Conservation (phyloP, 2,113 vertebrate species). For the Bubo bubo region DNA sequence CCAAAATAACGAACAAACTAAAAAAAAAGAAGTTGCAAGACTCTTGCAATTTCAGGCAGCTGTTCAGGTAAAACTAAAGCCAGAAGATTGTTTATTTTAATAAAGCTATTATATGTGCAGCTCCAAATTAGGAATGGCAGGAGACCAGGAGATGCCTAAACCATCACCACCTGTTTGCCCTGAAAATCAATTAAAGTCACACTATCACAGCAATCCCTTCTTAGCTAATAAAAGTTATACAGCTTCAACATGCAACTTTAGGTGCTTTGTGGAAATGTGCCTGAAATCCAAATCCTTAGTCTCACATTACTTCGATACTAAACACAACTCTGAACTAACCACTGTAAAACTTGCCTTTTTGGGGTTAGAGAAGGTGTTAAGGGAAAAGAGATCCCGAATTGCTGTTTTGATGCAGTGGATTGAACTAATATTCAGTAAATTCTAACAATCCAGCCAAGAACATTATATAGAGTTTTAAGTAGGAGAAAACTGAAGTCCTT, state of each 20-base stretch:
- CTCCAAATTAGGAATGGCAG: constrained; percentile 70
- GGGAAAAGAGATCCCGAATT: background rate
- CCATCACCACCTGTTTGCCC: constrained; percentile 73
- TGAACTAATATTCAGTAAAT: constrained; percentile 76
- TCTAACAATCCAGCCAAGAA: constrained; percentile 74
- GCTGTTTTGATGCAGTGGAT: constrained; percentile 55
- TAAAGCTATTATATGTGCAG: constrained; percentile 66
- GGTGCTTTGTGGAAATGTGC: constrained; percentile 41
- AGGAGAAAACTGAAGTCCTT: constrained; percentile 56
- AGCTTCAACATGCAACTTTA: constrained; percentile 32
- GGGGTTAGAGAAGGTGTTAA: constrained; percentile 49
- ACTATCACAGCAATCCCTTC: constrained; percentile 54
- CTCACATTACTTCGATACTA: constrained; percentile 13
- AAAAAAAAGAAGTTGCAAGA: background rate
- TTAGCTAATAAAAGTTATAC: constrained; percentile 70
- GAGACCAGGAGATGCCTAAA: constrained; percentile 62
- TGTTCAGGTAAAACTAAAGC: constrained; percentile 66
- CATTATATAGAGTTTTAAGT: background rate
- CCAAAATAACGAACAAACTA: background rate
- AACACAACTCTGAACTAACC: constrained; percentile 13
- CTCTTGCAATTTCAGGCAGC: constrained; percentile 58
- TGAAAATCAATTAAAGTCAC: constrained; percentile 78
- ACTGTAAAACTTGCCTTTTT: constrained; percentile 51
- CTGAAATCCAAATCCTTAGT: constrained; percentile 61
- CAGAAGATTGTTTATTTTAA: constrained; percentile 74